Evolutionary conservation across 2,888 invertebrate species (phyloP).

Genomic region (Watsonalla cultraria): DNA sequence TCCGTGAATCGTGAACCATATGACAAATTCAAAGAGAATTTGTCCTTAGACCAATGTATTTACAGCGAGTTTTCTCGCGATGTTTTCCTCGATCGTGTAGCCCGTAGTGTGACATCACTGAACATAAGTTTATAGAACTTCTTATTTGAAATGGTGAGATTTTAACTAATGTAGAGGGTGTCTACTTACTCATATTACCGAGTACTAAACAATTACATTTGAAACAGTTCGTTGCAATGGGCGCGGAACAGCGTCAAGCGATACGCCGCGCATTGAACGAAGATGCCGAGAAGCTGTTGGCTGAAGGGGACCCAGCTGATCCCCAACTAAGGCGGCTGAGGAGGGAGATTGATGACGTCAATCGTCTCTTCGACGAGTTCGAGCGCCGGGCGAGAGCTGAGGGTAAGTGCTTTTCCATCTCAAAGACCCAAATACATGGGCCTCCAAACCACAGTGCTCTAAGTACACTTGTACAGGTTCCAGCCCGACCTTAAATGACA

Average conservation of each 20-base stretch:
- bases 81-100: too few relatives aligned
- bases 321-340: constrained; percentile 92
- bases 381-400: constrained; percentile 92
- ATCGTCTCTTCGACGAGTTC: constrained; percentile 94
- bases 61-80: too few relatives aligned
- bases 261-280: constrained; percentile 97
- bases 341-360: constrained; percentile 97
- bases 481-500: too few relatives aligned
- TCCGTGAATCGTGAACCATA: too few relatives aligned
- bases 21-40: too few relatives aligned
- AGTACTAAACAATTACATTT: not conserved
- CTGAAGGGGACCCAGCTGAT: constrained; percentile 97
- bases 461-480: too few relatives aligned
- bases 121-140: too few relatives aligned
- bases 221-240: constrained; percentile 93
- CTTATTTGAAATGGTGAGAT: too few relatives aligned
- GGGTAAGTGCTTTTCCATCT: constrained; percentile 63
- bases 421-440: too few relatives aligned
- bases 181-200: not conserved
- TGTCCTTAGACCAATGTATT: too few relatives aligned
- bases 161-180: not conserved
- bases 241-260: constrained; percentile 96
- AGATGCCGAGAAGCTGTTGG: constrained; percentile 96
- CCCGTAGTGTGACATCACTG: too few relatives aligned
- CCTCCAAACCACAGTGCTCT: too few relatives aligned